These are phyloP conservation scores for Melanophora roralis DNA, from an alignment of 2,888 invertebrate species.

Conservation along the genomic window DNA sequence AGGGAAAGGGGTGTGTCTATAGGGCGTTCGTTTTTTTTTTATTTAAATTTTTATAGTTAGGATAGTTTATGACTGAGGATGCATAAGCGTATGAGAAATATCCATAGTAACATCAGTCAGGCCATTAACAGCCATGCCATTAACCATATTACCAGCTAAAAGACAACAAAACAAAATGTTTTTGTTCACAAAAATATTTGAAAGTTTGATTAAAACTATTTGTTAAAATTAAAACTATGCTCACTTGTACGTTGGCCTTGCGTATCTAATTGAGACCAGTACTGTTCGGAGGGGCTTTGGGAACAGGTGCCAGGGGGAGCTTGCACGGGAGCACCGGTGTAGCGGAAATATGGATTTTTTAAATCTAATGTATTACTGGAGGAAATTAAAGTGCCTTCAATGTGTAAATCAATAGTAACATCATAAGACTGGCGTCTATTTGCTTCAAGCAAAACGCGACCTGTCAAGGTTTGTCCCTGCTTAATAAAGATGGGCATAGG, in stretches of 20 bases:
- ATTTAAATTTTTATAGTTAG: conserved; percentile 20
- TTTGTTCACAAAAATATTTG: conserved; percentile 38
- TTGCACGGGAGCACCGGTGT: conserved; percentile 93
- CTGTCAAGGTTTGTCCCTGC: conserved; percentile 93
- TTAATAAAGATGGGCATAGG: conserved; percentile 96
- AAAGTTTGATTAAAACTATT: conserved; percentile 41
- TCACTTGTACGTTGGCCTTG: conserved; percentile 78
- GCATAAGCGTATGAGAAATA: conserved; percentile 79
- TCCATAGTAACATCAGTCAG: conserved; percentile 86
- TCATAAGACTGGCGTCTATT: conserved; percentile 99
- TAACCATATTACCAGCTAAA: conserved; percentile 84
- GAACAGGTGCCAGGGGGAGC: conserved; percentile 95
- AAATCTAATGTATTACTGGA: conserved; percentile 96
- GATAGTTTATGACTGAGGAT: conserved; percentile 67
- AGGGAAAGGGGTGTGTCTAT: not conserved
- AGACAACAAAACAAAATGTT: conserved; percentile 25
- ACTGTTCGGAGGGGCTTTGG: conserved; percentile 94
- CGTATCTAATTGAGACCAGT: conserved; percentile 90
- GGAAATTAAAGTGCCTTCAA: conserved; percentile 91
- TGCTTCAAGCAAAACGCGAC: conserved; percentile 90
- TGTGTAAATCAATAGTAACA: conserved; percentile 94
- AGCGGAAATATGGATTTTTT: conserved; percentile 99
- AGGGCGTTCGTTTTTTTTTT: conserved; percentile 15
- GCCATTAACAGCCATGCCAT: conserved; percentile 86
- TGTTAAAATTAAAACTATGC: conserved; percentile 57